Conservation (phyloP, 2,113 vertebrate species). For the Campylomormyrus numenius region DNA sequence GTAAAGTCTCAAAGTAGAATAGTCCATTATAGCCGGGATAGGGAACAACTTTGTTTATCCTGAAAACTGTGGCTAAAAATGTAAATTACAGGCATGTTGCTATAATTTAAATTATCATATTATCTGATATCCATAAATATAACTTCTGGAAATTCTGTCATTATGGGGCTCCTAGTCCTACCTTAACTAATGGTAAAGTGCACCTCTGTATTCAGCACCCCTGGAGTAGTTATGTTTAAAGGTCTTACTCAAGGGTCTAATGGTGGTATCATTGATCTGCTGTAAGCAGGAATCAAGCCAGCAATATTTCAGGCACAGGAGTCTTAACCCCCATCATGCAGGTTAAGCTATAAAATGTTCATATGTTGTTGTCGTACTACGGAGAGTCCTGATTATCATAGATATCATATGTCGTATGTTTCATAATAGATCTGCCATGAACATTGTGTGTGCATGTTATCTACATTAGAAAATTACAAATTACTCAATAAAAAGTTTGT, state of each 20-base stretch:
- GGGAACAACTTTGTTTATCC: background rate
- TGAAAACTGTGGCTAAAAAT: background rate
- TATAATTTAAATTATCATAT: background rate
- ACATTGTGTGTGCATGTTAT: background rate
- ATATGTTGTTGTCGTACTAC: too few species aligned
- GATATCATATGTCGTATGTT: too few species aligned
- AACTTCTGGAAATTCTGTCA: background rate
- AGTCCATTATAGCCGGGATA: background rate
- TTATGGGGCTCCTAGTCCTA: background rate
- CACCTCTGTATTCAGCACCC: background rate
- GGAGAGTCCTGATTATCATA: too few species aligned
- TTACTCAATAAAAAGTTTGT: background rate
- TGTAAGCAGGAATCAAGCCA: background rate
- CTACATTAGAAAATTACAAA: background rate
- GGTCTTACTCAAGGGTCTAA: background rate
- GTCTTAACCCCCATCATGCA: too few species aligned
- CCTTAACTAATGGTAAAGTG: background rate
- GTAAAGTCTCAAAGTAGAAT: background rate
- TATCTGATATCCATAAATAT: background rate
- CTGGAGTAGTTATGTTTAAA: background rate
- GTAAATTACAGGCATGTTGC: background rate
- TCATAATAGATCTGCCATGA: background rate
- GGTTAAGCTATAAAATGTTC: too few species aligned
- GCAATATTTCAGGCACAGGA: background rate
- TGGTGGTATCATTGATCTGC: background rate